Evolutionary conservation across 2,797 vertebrate genomes (phyloP), one percentile per base, ranked within the genome.

Genomic region (Sarcoramphus papa): DNA sequence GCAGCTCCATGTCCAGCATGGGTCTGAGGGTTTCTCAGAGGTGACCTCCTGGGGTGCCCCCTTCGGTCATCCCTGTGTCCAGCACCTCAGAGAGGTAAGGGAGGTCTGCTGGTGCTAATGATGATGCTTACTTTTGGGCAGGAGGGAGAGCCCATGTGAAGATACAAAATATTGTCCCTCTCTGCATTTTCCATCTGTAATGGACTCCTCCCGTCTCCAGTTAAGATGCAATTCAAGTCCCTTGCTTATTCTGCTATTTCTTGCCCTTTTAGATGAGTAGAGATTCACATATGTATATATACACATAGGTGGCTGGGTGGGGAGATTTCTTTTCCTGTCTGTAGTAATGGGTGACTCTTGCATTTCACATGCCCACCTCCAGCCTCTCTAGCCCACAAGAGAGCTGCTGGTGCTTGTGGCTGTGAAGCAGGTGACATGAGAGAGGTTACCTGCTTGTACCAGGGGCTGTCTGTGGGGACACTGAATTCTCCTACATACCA

Each of bases 1-100:
- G 6, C 0, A 0, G 31, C 13, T 89, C 33, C 10, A 4, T 23
- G 64, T 45, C 53, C 33, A 50, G 19, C 33, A 40, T 54, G 19
- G 12, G 41, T 77, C 31, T 53, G 45, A 31, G 10, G 5, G 20
- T 54, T 86, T 80, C 60, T 81, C 76, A 41, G 43, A 37, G 6
- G 25, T 54, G 18, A 65, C 21, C 16, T 90, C 35, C 48, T 78
- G 54, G 25, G 6, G 6, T 75, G 11, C 13, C 62, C 12, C 9
- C 10, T 72, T 69, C 4, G 4, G 7, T 60, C 40, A 48, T 68
- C 33, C 21, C 35, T 37, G 14, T 60, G 17, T 65, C 40, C 24
- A 79, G 63, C 12, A 54, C 23, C 48, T 62, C 40, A 48, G 69
- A 59, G 43, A 19, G 11, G 53, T 43, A 67, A 41, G 37, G 5